phyloP scores from a whole-genome alignment of 2,797 vertebrate species.

The Poecilia gillii region DNA sequence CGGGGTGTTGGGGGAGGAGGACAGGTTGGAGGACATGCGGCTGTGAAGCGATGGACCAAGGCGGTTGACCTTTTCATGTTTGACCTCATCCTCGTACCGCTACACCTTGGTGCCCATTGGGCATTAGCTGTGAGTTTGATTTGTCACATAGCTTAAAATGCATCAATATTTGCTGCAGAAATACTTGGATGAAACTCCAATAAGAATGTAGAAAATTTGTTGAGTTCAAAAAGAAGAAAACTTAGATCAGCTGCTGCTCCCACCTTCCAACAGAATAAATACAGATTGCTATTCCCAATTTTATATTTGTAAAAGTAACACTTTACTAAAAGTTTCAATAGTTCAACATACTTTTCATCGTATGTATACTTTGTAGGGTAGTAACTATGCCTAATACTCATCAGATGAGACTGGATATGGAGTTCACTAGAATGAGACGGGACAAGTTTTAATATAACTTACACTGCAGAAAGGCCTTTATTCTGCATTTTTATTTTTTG shows the following conservation, averaged over 20 bases:
- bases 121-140: slow-evolving; percentile 84
- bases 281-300: neutral
- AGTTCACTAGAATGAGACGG: neutral
- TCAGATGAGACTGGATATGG: neutral
- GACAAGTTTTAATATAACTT: neutral
- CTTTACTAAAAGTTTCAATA: neutral
- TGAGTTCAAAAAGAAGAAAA: neutral
- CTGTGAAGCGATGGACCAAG: slow-evolving; percentile 93
- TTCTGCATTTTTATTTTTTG: neutral
- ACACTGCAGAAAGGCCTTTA: neutral
- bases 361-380: neutral
- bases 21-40: slow-evolving; percentile 79
- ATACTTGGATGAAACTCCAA: neutral
- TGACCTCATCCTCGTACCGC: slow-evolving; percentile 88
- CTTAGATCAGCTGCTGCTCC: neutral
- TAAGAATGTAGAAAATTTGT: neutral
- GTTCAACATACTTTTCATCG: neutral
- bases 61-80: slow-evolving; percentile 88
- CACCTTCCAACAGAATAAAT: neutral
- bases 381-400: neutral
- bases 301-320: neutral
- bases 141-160: slow-evolving; percentile 16
- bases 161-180: neutral
- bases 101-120: slow-evolving; percentile 91
- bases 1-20: slow-evolving; percentile 70